Percentiles rank a stretch among this genome's conserved stretches.
Evolutionary conservation across 2,797 vertebrate genomes (phyloP).

Genomic region (Coreius guichenoti): DNA sequence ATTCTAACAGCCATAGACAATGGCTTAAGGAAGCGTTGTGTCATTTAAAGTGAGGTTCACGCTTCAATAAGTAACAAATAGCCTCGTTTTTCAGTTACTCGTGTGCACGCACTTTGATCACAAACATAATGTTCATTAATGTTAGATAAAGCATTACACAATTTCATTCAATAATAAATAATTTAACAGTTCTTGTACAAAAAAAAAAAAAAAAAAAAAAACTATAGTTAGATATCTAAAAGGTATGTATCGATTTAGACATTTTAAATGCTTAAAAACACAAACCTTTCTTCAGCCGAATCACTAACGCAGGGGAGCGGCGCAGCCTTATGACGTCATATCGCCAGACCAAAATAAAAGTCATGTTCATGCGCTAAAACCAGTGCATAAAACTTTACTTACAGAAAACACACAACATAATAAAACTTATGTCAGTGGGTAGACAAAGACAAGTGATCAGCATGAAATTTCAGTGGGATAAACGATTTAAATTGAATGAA

Average conservation of each 20-base stretch:
- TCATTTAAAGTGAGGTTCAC: too few relatives aligned
- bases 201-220: neutral
- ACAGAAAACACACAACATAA: neutral
- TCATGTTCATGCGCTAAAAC: neutral
- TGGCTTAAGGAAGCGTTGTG: neutral
- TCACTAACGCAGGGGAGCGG: neutral
- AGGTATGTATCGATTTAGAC: neutral
- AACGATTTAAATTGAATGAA: neutral
- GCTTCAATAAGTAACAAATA: too few relatives aligned
- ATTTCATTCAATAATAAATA: neutral
- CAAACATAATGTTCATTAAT: neutral
- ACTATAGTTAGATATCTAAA: neutral
- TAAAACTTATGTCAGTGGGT: too few relatives aligned
- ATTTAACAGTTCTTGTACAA: neutral
- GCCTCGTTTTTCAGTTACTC: neutral
- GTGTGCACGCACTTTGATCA: neutral
- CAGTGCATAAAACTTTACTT: neutral
- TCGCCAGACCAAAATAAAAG: neutral
- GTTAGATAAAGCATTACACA: neutral
- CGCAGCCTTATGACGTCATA: neutral
- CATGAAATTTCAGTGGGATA: too few relatives aligned
- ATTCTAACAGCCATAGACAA: too few relatives aligned
- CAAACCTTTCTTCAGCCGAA: too few relatives aligned
- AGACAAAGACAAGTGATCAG: too few relatives aligned
- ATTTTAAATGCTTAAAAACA: neutral